Percentiles rank a stretch among this genome's conserved stretches.
phyloP scores from a whole-genome alignment of 2,888 invertebrate species.

The Drosophila acutilabella region DNA sequence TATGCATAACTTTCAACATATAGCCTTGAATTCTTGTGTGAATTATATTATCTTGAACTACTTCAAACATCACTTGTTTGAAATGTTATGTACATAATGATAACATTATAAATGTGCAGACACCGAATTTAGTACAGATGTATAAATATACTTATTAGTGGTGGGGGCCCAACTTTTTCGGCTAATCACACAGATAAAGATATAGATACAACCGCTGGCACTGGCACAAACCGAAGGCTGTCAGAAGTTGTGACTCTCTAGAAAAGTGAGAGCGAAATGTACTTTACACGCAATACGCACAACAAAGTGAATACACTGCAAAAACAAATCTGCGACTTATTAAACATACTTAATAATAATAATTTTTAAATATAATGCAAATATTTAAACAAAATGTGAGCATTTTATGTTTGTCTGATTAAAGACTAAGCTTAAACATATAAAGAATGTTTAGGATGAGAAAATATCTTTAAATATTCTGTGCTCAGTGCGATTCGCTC shows the following conservation, averaged over 20 bases:
- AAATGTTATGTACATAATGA: not conserved
- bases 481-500: not conserved
- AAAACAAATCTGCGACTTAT: not conserved
- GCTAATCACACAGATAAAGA: not conserved
- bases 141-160: not conserved
- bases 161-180: not conserved
- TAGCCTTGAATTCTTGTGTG: slow-evolving; percentile 2
- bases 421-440: not conserved
- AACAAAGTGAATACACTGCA: slow-evolving; percentile 4
- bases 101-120: not conserved
- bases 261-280: slow-evolving; percentile 4
- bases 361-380: not conserved
- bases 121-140: not conserved
- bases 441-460: not conserved
- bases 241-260: not conserved
- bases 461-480: not conserved
- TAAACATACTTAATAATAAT: not conserved
- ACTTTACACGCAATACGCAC: slow-evolving; percentile 2
- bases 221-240: slow-evolving; percentile 3
- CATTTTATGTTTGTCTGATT: not conserved
- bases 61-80: not conserved
- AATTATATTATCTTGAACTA: not conserved
- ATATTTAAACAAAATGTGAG: slow-evolving; percentile 2
- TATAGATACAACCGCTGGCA: too few relatives aligned
- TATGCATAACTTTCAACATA: too few relatives aligned